Evolutionary conservation across 1,140 invertebrate genomes (phyloP), one percentile per base, ranked within the genome.

Genomic region (Oedothorax gibbosus): DNA sequence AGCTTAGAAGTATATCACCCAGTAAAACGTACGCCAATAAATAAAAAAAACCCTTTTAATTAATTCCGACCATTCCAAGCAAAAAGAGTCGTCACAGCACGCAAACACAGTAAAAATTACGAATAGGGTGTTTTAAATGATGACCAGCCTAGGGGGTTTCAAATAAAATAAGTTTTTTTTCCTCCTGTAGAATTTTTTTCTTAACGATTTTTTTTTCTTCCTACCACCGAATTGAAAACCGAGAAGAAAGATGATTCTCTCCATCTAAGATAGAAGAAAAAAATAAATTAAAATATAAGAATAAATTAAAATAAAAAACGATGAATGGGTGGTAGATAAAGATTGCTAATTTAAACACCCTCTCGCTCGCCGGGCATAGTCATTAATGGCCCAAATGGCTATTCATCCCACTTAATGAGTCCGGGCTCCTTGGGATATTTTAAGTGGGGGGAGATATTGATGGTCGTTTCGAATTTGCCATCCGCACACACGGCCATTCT

Each of bases 291-390:
- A n/a, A 53, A 49, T 21, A 80, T 60, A 53, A 57, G 20, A 76
- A 76, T 60, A 60, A 76, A 51, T 7, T 14, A 15, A 53, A 65
- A 75, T 60, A 53, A 75, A 77, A 65, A 50, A 20, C 49, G 12
- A 49, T 81, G 78, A 81, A 81, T 81, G 78, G 78, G 78, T 71
- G 78, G 78, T 51, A 84, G 82, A 84, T 84, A 84, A 84, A 84
- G 82, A 84, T 77, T 75, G 73, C 71, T 84, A 84, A 84, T 84
- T 84, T 84, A 84, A 84, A 84, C 82, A 84, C 72, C 82, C 82
- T 84, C 76, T 84, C 76, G 76, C 82, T 35, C 35, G 35, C 72
- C 64, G 21, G 66, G 82, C 71, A 68, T 62, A 50, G 64, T 76
- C 82, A 76, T 84, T 84, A 84, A 82, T 73, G 80, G 69, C 56